Evolutionary conservation across 2,797 vertebrate genomes (phyloP), one percentile per base, ranked within the genome.

Genomic region (Emys orbicularis): DNA sequence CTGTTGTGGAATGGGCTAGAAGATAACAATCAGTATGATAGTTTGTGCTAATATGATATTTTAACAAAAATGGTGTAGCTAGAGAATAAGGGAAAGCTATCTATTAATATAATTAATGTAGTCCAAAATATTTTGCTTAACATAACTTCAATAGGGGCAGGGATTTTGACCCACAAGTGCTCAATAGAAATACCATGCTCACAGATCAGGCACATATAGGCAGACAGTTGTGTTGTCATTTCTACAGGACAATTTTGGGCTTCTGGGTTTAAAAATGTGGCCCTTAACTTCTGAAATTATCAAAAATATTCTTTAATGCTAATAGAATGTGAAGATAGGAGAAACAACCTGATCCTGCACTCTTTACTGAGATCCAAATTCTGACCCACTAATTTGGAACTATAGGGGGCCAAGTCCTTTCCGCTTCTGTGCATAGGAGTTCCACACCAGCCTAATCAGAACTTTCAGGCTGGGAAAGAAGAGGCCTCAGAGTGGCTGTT

Each of bases 371-470:
- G 8, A 80, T 57, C 68, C 41, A 72, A 21, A 85, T 50, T 61
- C n/a, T 76, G 27, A 13, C 74, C 74, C 41, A 54, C 25, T 61
- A 56, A 90, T 89, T 88, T 89, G 81, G 79, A 56, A 83, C 15
- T 31, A 37, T 8, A 18, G 1, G 4, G 44, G 12, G 49, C 6
- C 34, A 85, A 89, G 34, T 76, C 34, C 25, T 84, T 87, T 23
- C 13, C 52, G 2, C 61, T 93, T 82, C 57, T 56, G 49, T 29
- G 34, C 25, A 44, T 44, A 27, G 25, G 41, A 29, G 3, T 44
- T 44, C 27, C 44, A 76, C 74, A 76, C 41, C 12, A 72, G 37
- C 8, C 19, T 37, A 19, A 37, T 34, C 57, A 68, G 65, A n/a
- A 37, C n/a, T 47, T 13, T 47, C 74, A 76, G 25, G 27, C 44